Base-by-base conservation (phyloP, 53 echinoderm and acorn worm species). In the Holothuria leucospilota region DNA sequence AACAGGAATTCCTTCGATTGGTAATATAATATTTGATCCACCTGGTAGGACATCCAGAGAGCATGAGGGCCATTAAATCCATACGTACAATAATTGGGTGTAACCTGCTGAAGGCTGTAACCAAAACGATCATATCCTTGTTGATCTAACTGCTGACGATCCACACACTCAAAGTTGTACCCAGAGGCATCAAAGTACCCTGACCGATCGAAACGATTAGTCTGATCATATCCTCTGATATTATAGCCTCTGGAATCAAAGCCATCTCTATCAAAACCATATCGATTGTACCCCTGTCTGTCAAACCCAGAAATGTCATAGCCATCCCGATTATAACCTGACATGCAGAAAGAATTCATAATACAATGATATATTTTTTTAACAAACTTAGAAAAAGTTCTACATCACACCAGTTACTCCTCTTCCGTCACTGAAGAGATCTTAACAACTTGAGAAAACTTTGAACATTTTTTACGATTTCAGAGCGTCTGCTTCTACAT, bases 311-410 rank as follows among this genome's bases (percentile, higher is more conserved):
- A 79, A 4, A 94, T 66, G 53, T 95, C 89, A 39, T 87, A 95
- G 2, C 95, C 99, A 86, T 99, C 99, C 24, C 99, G 29, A 62
- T 94, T 94, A 79, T 90, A 92, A 51, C 95, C 99, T 99, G 85
- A 28, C 2, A 59, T 20, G 25, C 34, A 80, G 13, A 15, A 12
- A 56, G 26, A 21, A 28, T 59, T 18, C 1, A 56, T 3, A 34
- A 2, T 34, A 2, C 56, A 56, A 56, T 16, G 49, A 49, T 9
- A 49, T 6, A 49, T 56, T 56, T 18, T 52, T 18, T 18, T 15
- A 18, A 18, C 56, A 56, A 18, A 18, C 18, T 56, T 46, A 34
- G 46, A 46, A 46, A 46, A 46, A 46, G 46, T 34, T 2, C 3
- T 34, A 34, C 3, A 46, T 0, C 46, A 46, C 46, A 46, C 8